These are phyloP conservation scores for Nebria brevicollis DNA, from an alignment of 2,888 invertebrate species.

Conservation along the genomic window DNA sequence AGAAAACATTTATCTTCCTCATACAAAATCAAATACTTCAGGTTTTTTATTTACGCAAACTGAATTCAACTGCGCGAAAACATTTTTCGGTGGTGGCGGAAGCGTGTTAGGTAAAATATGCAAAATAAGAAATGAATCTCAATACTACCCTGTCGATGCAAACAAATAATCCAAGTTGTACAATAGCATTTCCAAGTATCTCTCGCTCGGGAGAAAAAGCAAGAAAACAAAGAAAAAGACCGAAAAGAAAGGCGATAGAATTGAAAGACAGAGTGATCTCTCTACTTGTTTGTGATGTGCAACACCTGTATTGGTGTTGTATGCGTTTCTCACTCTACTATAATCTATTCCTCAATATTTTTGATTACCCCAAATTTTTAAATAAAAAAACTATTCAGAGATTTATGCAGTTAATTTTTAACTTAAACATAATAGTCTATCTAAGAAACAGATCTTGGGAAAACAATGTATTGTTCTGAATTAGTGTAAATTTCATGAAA, in stretches of 20 bases:
- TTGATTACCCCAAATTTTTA: not conserved
- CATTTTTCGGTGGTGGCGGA: not conserved
- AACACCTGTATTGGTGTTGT: constrained; percentile 37
- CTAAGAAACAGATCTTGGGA: too few relatives aligned
- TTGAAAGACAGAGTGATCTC: constrained; percentile 32
- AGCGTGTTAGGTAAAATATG: not conserved
- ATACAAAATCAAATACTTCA: not conserved
- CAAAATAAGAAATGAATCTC: not conserved
- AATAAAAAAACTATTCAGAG: not conserved
- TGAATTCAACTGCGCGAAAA: not conserved
- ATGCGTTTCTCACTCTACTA: not conserved
- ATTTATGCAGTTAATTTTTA: too few relatives aligned
- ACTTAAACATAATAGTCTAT: too few relatives aligned
- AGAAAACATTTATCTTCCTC: constrained; percentile 1
- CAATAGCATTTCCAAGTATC: constrained; percentile 32
- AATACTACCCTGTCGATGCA: constrained; percentile 28
- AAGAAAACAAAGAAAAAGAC: constrained; percentile 21
- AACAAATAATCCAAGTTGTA: constrained; percentile 34
- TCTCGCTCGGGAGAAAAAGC: constrained; percentile 12
- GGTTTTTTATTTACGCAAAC: not conserved
- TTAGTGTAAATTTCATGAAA: too few relatives aligned
- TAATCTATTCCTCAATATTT: not conserved
- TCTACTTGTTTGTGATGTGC: constrained; percentile 23
- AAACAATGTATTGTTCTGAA: too few relatives aligned
- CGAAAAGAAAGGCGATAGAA: constrained; percentile 32